A percentile compares a stretch with the other conserved stretches of the same genome.
These are phyloP conservation scores for Agelas oroides DNA, from an alignment of 37 sponge, comb jelly and placozoan species.

Conservation along the genomic window DNA sequence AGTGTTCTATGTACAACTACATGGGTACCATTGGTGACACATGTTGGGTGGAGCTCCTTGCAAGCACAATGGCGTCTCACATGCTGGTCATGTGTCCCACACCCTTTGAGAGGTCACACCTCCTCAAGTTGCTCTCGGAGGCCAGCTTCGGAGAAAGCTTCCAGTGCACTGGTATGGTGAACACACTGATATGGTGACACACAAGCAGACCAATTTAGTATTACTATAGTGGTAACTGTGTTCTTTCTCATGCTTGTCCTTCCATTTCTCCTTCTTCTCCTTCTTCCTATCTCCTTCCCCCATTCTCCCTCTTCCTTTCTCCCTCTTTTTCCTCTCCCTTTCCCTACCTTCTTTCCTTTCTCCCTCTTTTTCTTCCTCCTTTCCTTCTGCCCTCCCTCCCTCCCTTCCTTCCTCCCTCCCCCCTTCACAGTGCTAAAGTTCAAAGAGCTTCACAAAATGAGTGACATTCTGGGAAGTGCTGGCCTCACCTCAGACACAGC, in stretches of 20 bases:
- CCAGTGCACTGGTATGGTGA: slow-evolving; percentile 35
- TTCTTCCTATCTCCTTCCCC: no score
- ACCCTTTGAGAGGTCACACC: slow-evolving; percentile 68
- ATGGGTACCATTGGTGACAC: slow-evolving; percentile 33
- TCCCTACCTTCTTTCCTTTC: not conserved
- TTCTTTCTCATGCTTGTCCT: no score
- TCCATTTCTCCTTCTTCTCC: no score
- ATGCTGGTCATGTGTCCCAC: slow-evolving; percentile 71
- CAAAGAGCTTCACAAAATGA: slow-evolving; percentile 55
- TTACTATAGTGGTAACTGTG: not conserved
- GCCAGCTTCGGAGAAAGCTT: slow-evolving; percentile 47
- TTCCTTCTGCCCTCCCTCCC: not conserved
- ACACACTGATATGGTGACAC: not conserved
- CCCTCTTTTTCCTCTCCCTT: not conserved
- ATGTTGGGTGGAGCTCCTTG: slow-evolving; percentile 60
- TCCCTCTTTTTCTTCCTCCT: not conserved
- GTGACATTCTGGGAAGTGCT: slow-evolving; percentile 30
- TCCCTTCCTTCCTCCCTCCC: no score
- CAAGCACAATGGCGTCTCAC: slow-evolving; percentile 67
- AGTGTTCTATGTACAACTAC: not conserved
- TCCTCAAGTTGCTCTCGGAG: slow-evolving; percentile 53
- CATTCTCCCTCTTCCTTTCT: not conserved
- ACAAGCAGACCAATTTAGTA: not conserved
- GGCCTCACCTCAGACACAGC: slow-evolving; percentile 47
- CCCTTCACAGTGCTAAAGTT: slow-evolving; percentile 27